Base-by-base conservation (phyloP, 2,888 invertebrate species). In the Coenonympha arcania region DNA sequence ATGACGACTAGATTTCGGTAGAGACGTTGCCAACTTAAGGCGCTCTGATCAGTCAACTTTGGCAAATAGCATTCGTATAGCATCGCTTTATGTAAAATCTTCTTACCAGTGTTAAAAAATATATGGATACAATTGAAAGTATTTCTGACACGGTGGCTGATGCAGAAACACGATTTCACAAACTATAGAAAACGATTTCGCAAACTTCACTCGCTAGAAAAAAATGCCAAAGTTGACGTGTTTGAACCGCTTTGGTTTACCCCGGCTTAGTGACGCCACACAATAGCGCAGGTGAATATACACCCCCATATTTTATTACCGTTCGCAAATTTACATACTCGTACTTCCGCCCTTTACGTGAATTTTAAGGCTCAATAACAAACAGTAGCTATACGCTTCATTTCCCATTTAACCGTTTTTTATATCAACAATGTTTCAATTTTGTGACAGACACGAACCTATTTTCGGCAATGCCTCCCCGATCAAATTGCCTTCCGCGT, bases 351-450 rank as follows among this genome's bases (percentile, higher is more conserved):
- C 24, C 15, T 39, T 39, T 24, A 15, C 39, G 39, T 16, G 15
- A 22, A 39, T 39, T 39, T 24, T 39, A 15, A 39, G 39, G 39
- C 24, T 39, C 39, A 39, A 39, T 39, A 36, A 39, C 39, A 24
- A 39, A 39, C 39, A 22, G 8, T 9, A 16, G 13, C 15, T 15
- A n/a, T n/a, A 9, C 39, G 24, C 24, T 39, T 24, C 24, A n/a
- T 39, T 39, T 24, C 15, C 24, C 22, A 24, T 39, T 9, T 15
- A 15, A 9, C 39, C 13, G 39, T 39, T 24, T 37, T n/a, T 39
- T 39, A 39, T 24, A 15, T 24, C 39, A 39, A 24, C 24, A 39
- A 39, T 39, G 16, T 39, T 24, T 39, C 39, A 24, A 39, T 22
- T 15, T 24, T 39, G 13, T 22, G 24, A 15, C 9, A 24, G 22